Evolutionary conservation across 2,113 vertebrate genomes (phyloP), one percentile per base, ranked within the genome.

Genomic region (Condylura cristata): DNA sequence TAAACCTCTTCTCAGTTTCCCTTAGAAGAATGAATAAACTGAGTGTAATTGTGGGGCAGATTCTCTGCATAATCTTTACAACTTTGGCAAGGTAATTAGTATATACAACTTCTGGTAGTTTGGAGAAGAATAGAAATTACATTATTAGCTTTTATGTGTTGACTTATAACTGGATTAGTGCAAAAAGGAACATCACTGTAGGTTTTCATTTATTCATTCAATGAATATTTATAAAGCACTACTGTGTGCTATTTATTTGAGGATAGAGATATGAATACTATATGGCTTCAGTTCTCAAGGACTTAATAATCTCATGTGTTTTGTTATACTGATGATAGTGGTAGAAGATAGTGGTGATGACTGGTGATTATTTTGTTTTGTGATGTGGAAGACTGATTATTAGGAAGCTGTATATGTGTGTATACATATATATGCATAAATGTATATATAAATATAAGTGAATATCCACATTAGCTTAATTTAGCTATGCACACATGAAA

Each of bases 21-120:
- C 30, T 80, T 89, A 65, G 63, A 96, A 95, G 88, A 89, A 86
- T 89, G 58, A 84, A 20, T 17, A 84, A 86, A 88, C n/a, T 46
- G 72, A 94, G 34, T 89, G 82, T 56, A 79, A 78, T 10, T 37
- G 37, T 48, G 30, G 53, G 46, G 37, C 39, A 93, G 14, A 86
- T 74, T 96, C 95, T 78, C 79, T 95, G 89, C 63, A 41, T 58
- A 60, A 60, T 70, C 39, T 63, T 86, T 46, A 58, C 16, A 89
- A 6, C 17, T 84, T 90, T 87, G 75, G 75, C 70, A 95, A 92
- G 75, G 28, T 65, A 79, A 85, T 71, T 93, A 82, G 81, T 82
- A 89, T 79, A 32, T 9, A 51, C 0, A 93, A 94, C 28, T 76
- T 48, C 20, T 76, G 26, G 51, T 84, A 58, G 70, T 86, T 68